These are phyloP conservation scores for Sinocyclocheilus grahami DNA, from an alignment of 2,113 vertebrate species.

Conservation along the genomic window DNA sequence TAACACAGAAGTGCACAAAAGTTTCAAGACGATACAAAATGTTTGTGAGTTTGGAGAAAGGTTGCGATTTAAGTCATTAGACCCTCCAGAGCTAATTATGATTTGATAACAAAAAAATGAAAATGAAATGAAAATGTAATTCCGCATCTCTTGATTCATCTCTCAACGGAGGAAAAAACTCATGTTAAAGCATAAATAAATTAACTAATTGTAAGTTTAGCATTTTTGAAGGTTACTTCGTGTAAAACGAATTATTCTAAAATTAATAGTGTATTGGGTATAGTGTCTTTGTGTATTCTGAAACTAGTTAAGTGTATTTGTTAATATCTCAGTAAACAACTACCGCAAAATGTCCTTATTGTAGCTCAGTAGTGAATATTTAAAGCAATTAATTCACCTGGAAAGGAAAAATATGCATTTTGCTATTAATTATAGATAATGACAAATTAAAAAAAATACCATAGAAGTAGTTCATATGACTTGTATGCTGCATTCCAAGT, in stretches of 20 bases:
- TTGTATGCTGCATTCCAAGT: neutral
- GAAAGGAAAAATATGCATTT: neutral
- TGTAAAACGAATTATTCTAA: neutral
- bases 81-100: neutral
- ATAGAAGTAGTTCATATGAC: neutral
- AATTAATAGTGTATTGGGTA: neutral
- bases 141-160: neutral
- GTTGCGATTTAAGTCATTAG: neutral
- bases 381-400: neutral
- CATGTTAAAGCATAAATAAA: neutral
- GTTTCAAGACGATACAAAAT: neutral
- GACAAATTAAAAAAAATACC: neutral
- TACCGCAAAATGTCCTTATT: neutral
- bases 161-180: neutral
- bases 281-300: neutral
- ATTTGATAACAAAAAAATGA: neutral
- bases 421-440: neutral
- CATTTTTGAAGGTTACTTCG: neutral
- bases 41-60: neutral
- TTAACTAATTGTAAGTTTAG: neutral
- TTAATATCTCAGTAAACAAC: neutral
- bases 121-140: neutral
- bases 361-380: neutral
- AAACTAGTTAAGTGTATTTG: slow-evolving; percentile 8
- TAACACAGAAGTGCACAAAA: neutral